Evolutionary conservation across 2,797 vertebrate genomes (phyloP).

Genomic region (Knipowitschia caucasica): DNA sequence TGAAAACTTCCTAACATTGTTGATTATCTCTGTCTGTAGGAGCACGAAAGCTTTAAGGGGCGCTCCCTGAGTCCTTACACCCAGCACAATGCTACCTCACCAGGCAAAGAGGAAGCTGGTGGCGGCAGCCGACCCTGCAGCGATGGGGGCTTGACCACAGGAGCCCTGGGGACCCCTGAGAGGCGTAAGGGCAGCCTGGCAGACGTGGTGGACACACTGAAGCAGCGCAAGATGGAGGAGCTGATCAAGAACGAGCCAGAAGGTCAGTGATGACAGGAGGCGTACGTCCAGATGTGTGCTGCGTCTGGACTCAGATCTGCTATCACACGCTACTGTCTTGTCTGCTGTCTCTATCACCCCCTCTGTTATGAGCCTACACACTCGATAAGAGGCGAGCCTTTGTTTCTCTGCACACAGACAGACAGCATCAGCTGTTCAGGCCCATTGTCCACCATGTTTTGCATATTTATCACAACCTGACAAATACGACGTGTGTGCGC

Average conservation of each 20-base stretch:
- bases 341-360: constrained; percentile 15
- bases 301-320: constrained; percentile 24
- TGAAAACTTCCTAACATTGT: neutral
- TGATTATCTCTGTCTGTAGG: constrained; percentile 63
- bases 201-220: constrained; percentile 96
- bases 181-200: constrained; percentile 97
- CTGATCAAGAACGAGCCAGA: constrained; percentile 98
- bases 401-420: constrained; percentile 50
- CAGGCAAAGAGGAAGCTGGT: constrained; percentile 88
- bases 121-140: constrained; percentile 83
- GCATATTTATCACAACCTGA: constrained; percentile 73
- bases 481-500: constrained; percentile 31
- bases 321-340: constrained; percentile 27
- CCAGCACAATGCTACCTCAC: constrained; percentile 98
- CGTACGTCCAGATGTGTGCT: constrained; percentile 41
- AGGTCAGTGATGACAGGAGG: constrained; percentile 79
- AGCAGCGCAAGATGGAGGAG: constrained; percentile 99
- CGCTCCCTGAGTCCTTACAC: constrained; percentile 88
- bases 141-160: constrained; percentile 79
- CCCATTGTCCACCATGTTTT: constrained; percentile 64
- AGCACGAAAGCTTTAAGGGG: constrained; percentile 92
- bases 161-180: constrained; percentile 89
- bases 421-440: constrained; percentile 67
- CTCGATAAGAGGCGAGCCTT: constrained; percentile 52
- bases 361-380: constrained; percentile 49